Percentiles rank a stretch among this genome's conserved stretches.
phyloP scores from a whole-genome alignment of 2,113 vertebrate genomes.

The Hydrolagus affinis region DNA sequence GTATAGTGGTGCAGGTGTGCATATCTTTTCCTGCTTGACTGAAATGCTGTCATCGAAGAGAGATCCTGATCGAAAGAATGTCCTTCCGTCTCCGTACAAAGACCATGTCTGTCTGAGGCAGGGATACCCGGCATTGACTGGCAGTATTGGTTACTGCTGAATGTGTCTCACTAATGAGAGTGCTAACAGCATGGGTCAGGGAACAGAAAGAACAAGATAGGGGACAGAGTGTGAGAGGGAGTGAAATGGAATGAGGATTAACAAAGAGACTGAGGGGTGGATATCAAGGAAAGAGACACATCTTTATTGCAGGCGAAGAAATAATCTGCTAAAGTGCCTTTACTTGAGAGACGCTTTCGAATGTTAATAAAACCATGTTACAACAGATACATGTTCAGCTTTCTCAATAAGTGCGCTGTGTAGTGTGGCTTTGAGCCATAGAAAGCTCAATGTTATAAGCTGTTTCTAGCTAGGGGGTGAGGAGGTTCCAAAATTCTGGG shows the following conservation, averaged over 20 bases:
- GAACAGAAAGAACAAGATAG: too few relatives aligned
- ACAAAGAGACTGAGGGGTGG: background rate
- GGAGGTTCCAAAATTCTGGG: too few relatives aligned
- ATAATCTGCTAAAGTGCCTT: too few relatives aligned
- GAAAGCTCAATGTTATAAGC: too few relatives aligned
- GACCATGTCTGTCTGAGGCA: background rate
- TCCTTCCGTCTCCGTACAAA: constrained; percentile 9
- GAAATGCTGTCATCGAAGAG: constrained; percentile 22
- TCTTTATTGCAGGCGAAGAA: too few relatives aligned
- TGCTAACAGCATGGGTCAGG: constrained; percentile 1
- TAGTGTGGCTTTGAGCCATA: too few relatives aligned
- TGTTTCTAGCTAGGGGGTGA: too few relatives aligned
- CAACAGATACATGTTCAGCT: too few relatives aligned
- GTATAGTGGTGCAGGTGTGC: background rate
- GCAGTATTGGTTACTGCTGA: background rate
- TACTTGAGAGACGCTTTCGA: too few relatives aligned
- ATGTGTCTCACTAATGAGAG: background rate
- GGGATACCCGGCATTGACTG: background rate
- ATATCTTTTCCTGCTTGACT: background rate
- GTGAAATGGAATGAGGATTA: background rate
- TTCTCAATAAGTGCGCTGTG: too few relatives aligned
- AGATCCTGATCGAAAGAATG: constrained; percentile 6
- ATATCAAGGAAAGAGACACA: too few relatives aligned
- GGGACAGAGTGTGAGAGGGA: background rate
- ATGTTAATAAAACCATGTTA: too few relatives aligned